These are phyloP conservation scores for Perca fluviatilis DNA, from an alignment of 2,113 vertebrate species.

Conservation along the genomic window DNA sequence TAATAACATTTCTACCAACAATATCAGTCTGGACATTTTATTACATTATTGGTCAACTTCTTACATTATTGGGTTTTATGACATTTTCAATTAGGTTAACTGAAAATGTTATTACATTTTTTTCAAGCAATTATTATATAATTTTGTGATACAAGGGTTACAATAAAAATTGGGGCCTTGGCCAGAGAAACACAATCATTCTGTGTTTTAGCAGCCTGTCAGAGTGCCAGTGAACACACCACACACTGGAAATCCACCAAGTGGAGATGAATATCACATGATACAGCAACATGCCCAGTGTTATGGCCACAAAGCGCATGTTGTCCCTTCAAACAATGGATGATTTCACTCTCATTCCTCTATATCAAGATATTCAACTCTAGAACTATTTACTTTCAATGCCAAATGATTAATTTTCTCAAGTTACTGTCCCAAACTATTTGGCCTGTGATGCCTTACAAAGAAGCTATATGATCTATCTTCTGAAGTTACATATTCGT, in stretches of 20 bases:
- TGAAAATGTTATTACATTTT: too few species aligned
- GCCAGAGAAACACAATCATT: background rate
- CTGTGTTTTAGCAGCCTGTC: conserved; percentile 9
- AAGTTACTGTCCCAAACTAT: background rate
- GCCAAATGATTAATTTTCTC: background rate
- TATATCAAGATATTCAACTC: background rate
- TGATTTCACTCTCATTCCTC: background rate
- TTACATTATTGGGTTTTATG: too few species aligned
- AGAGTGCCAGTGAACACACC: background rate
- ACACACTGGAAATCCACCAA: background rate
- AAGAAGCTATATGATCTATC: background rate
- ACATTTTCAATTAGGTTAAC: too few species aligned
- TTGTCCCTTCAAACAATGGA: background rate
- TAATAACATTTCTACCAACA: too few species aligned
- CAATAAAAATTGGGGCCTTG: background rate
- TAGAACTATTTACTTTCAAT: background rate
- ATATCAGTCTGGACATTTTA: too few species aligned
- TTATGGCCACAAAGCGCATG: background rate
- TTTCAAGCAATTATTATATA: too few species aligned
- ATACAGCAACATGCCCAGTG: background rate
- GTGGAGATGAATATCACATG: conserved; percentile 20
- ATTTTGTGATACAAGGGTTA: too few species aligned
- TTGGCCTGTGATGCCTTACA: background rate
- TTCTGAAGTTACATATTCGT: too few species aligned
- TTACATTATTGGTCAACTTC: too few species aligned